phyloP scores from a whole-genome alignment of 92 coral and sea anemone species.

The Zoanthus sansibaricus region DNA sequence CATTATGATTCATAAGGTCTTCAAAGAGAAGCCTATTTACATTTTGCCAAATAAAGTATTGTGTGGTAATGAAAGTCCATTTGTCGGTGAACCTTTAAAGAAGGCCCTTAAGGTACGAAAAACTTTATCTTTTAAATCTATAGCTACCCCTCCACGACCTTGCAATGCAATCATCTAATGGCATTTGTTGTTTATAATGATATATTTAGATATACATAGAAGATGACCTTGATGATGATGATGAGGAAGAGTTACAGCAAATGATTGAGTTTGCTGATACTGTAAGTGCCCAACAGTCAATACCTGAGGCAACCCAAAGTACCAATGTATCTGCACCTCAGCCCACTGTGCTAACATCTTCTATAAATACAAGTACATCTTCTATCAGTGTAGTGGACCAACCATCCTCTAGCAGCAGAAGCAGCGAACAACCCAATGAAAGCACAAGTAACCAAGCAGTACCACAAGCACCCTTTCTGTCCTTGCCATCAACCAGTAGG shows the following conservation, averaged over 20 bases:
- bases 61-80: constrained; percentile 37
- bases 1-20: constrained; percentile 51
- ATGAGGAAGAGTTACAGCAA: constrained; percentile 1
- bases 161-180: constrained; percentile 1
- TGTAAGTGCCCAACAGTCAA: constrained; percentile 6
- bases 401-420: constrained; percentile 3
- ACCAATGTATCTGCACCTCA: constrained; percentile 6
- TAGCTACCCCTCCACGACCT: constrained; percentile 8
- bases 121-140: constrained; percentile 1
- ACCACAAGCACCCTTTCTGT: constrained; percentile 3
- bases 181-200: not conserved
- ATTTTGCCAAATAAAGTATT: constrained; percentile 41
- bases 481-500: constrained; percentile 7
- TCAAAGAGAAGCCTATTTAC: constrained; percentile 44
- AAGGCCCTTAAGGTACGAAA: constrained; percentile 2
- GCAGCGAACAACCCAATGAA: constrained; percentile 6
- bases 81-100: not conserved
- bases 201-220: not conserved
- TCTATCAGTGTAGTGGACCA: constrained; percentile 6
- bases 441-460: constrained; percentile 6
- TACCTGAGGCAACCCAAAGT: constrained; percentile 6
- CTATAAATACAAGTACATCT: constrained; percentile 2
- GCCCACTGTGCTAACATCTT: constrained; percentile 6
- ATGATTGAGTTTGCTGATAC: constrained; percentile 1
- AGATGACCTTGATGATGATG: constrained; percentile 1